Base-by-base conservation (phyloP, 2,888 invertebrate genomes). In the Sclerodermus sp. region DNA sequence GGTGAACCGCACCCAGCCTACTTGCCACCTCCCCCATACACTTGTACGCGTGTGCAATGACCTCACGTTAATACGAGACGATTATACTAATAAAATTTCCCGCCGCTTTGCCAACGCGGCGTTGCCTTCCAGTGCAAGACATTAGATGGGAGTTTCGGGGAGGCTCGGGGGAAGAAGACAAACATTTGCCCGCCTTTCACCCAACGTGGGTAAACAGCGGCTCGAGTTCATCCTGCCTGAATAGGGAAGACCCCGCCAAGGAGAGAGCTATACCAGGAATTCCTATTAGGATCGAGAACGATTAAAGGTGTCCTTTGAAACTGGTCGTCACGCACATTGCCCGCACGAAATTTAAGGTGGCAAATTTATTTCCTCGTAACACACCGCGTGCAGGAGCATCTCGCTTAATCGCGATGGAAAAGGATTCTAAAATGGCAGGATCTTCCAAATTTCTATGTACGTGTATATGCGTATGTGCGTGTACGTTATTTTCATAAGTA, bases 61-160 rank as follows among this genome's bases (percentile, higher is more conserved):
- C 47, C 47, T 45, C 45, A 47, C 31, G 37, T 37, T 47, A 47
- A 47, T 45, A 43, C 40, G 5, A 17, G 53, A 41, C 55, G 57
- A 57, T 64, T 60, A 60, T 47, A 55, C 60, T 67, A 68, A 67
- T 68, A 62, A 65, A 68, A 65, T 68, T 64, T 60, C 54, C 57
- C 60, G 55, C 54, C 58, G 57, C 59, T 60, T 53, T 51, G 57
- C 50, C 42, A 34, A 52, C 16, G 43, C 38, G 42, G 42, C 32
- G 42, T 47, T 47, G 23, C 23, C 23, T 23, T 41, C 44, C 44
- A 43, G 34, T 42, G 64, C 49, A 38, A 53, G 46, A 57, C 55
- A 58, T 51, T 52, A 47, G 50, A 44, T 40, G 51, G 42, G 47
- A 47, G 51, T 18, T 23, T 53, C 53, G 53, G 38, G 37, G 45